These are phyloP conservation scores for Diachasma alloeum DNA, from an alignment of 1,140 invertebrate genomes.

Conservation along the genomic window DNA sequence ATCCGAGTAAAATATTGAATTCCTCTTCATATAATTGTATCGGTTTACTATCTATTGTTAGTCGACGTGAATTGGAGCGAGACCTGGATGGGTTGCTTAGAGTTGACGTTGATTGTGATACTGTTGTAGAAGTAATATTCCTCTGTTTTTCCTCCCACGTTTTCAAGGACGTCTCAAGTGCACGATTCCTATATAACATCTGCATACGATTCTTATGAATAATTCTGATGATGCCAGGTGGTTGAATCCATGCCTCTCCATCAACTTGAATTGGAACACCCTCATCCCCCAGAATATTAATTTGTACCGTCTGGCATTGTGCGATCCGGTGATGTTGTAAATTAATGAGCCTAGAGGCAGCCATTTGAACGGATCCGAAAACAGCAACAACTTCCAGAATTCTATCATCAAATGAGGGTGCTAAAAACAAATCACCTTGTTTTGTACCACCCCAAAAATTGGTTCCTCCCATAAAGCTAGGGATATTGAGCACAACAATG, in stretches of 20 bases:
- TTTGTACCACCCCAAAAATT: constrained; percentile 97
- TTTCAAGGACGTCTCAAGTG: constrained; percentile 87
- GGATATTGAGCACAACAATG: constrained; percentile 97
- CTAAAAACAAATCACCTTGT: constrained; percentile 86
- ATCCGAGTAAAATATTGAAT: constrained; percentile 75
- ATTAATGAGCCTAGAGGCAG: constrained; percentile 92
- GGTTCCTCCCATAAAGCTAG: constrained; percentile 96
- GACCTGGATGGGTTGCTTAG: constrained; percentile 53
- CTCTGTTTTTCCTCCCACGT: constrained; percentile 95
- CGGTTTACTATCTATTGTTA: constrained; percentile 39
- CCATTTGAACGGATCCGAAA: constrained; percentile 97
- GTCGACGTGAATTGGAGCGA: constrained; percentile 36
- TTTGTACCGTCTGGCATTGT: constrained; percentile 94
- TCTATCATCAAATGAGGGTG: constrained; percentile 91
- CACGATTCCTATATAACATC: constrained; percentile 91
- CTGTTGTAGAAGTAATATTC: constrained; percentile 63
- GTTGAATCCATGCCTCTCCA: constrained; percentile 98
- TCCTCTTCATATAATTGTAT: constrained; percentile 72
- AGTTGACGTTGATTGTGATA: constrained; percentile 54
- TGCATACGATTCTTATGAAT: constrained; percentile 97
- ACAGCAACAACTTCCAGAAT: constrained; percentile 96
- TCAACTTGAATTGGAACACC: constrained; percentile 93
- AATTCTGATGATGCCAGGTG: constrained; percentile 93
- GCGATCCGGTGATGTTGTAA: constrained; percentile 96
- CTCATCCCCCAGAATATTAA: constrained; percentile 91